Evolutionary conservation across 2,797 vertebrate genomes (phyloP).

Genomic region (Hybognathus amarus): DNA sequence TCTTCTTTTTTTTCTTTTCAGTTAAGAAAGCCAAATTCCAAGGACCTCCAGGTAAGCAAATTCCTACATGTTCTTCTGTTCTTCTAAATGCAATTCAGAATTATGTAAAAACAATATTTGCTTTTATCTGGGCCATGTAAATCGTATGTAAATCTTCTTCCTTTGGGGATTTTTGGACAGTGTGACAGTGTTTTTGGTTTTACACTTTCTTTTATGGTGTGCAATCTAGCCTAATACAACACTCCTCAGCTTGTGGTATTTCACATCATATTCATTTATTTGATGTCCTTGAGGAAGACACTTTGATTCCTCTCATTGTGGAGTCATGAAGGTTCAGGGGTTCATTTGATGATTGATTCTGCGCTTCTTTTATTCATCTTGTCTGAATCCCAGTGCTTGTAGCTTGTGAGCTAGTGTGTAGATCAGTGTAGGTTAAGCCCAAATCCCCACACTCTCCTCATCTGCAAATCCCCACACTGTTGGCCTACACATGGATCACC

Average conservation of each 20-base stretch:
- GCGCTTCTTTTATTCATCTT: slow-evolving; percentile 55
- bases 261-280: background rate
- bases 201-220: background rate
- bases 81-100: slow-evolving; percentile 4
- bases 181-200: background rate
- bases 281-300: background rate
- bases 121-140: slow-evolving; percentile 6
- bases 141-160: slow-evolving; percentile 16
- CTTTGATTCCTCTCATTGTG: background rate
- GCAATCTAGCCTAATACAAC: background rate
- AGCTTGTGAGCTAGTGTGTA: slow-evolving; percentile 64
- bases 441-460: slow-evolving; percentile 68
- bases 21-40: slow-evolving; percentile 84
- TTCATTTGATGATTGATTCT: slow-evolving; percentile 48
- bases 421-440: slow-evolving; percentile 67
- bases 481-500: slow-evolving; percentile 60
- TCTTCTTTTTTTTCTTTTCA: slow-evolving; percentile 42
- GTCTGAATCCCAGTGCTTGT: slow-evolving; percentile 18
- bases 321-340: background rate
- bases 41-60: slow-evolving; percentile 73
- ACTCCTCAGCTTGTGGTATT: background rate
- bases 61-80: background rate
- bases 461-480: slow-evolving; percentile 55
- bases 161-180: background rate
- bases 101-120: slow-evolving; percentile 33